These are phyloP conservation scores for Hippoglossus hippoglossus DNA, from an alignment of 2,797 vertebrate species.

Conservation along the genomic window DNA sequence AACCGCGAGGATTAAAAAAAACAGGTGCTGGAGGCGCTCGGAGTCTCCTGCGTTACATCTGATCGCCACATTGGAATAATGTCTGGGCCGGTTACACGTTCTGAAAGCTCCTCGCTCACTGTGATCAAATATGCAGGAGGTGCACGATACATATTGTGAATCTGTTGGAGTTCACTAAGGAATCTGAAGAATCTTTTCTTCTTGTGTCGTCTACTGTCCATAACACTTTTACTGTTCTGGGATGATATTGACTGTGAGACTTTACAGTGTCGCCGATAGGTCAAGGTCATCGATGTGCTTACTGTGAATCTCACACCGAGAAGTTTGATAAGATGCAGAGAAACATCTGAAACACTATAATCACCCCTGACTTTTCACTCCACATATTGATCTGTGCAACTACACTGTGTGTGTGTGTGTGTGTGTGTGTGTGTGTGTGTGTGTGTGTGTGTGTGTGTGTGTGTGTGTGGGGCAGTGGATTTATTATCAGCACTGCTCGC, in stretches of 20 bases:
- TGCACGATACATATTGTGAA: not conserved
- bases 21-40: slow-evolving; percentile 40
- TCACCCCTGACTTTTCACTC: too few relatives aligned
- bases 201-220: not conserved
- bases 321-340: too few relatives aligned
- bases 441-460: too few relatives aligned
- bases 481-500: slow-evolving; percentile 20
- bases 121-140: slow-evolving; percentile 48
- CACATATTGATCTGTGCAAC: too few relatives aligned
- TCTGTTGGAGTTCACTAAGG: slow-evolving; percentile 3
- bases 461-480: not conserved
- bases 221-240: not conserved
- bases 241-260: too few relatives aligned
- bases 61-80: slow-evolving; percentile 30
- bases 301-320: too few relatives aligned
- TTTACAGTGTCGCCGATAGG: too few relatives aligned
- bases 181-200: not conserved
- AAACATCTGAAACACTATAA: too few relatives aligned
- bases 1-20: slow-evolving; percentile 57
- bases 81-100: slow-evolving; percentile 30
- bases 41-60: slow-evolving; percentile 33
- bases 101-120: slow-evolving; percentile 26
- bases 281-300: too few relatives aligned
- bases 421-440: too few relatives aligned
- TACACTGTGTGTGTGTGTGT: too few relatives aligned